A percentile compares a stretch with the other conserved stretches of the same genome.
phyloP scores from a whole-genome alignment of 2,797 vertebrate species.

The Neosalanx taihuensis region DNA sequence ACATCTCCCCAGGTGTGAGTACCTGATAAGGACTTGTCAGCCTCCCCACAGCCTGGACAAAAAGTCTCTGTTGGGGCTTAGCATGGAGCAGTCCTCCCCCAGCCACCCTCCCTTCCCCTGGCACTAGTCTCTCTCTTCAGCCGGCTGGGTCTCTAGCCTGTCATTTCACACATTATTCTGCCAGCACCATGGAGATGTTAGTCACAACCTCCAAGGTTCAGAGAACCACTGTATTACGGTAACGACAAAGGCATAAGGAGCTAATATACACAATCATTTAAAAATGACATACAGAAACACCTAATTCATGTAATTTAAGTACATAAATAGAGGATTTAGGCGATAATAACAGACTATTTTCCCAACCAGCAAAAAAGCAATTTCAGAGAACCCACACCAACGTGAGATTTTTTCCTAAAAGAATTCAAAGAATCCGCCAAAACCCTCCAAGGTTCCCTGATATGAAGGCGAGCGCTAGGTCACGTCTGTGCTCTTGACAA shows the following conservation, averaged over 20 bases:
- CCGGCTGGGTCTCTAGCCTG: not conserved
- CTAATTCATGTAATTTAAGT: too few relatives aligned
- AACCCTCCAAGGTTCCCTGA: too few relatives aligned
- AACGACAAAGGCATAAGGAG: too few relatives aligned
- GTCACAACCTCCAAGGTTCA: slow-evolving; percentile 17
- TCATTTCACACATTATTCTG: not conserved
- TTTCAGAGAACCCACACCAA: too few relatives aligned
- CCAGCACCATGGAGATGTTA: slow-evolving; percentile 12
- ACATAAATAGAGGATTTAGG: too few relatives aligned
- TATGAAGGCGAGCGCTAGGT: not conserved
- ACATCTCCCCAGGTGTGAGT: not conserved
- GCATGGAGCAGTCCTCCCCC: not conserved
- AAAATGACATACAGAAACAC: too few relatives aligned
- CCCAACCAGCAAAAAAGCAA: too few relatives aligned
- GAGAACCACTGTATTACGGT: too few relatives aligned
- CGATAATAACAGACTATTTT: too few relatives aligned
- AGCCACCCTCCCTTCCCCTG: not conserved
- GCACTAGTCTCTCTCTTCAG: not conserved
- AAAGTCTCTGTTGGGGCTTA: not conserved
- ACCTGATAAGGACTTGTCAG: slow-evolving; percentile 9
- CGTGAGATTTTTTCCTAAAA: too few relatives aligned
- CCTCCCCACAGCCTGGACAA: not conserved
- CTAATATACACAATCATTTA: too few relatives aligned
- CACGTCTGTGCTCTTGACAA: not conserved
- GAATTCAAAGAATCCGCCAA: too few relatives aligned